Percentiles rank a stretch among this genome's conserved stretches.
Evolutionary conservation across 2,113 vertebrate genomes (phyloP).

Genomic region (Fukomys damarensis): DNA sequence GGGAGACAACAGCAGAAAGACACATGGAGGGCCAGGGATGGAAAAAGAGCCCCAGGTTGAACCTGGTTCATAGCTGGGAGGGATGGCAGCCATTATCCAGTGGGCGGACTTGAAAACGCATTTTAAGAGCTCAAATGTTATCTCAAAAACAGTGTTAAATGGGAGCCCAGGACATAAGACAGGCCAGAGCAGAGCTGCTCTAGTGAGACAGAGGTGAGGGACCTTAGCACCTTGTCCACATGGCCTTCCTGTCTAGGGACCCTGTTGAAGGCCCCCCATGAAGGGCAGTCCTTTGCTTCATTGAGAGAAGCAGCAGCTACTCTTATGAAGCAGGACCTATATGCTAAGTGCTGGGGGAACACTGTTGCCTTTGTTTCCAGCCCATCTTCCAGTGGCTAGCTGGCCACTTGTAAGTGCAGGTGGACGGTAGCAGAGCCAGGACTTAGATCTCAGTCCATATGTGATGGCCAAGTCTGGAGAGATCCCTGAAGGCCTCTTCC

Average conservation of each 20-base stretch:
- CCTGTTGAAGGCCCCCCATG: background rate
- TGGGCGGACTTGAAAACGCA: background rate
- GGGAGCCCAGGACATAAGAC: background rate
- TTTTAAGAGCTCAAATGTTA: background rate
- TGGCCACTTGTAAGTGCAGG: background rate
- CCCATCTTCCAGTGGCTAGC: rapidly evolving
- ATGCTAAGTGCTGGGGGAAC: rapidly evolving
- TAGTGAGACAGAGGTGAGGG: background rate
- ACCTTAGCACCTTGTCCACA: background rate
- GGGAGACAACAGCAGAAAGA: background rate
- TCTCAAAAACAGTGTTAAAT: background rate
- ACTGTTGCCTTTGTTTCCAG: rapidly evolving
- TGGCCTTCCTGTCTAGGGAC: too few relatives aligned
- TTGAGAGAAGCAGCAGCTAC: background rate
- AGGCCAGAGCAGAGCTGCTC: background rate
- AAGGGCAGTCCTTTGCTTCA: background rate
- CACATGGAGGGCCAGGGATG: rapidly evolving
- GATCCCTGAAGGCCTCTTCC: background rate
- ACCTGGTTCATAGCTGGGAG: background rate
- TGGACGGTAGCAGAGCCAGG: background rate
- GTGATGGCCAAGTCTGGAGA: background rate
- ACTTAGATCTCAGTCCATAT: background rate
- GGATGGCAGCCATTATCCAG: background rate
- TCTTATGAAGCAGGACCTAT: background rate
- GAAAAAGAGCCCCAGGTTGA: background rate